Conservation (phyloP, 2,888 invertebrate species). For the Microctonus brassicae region DNA sequence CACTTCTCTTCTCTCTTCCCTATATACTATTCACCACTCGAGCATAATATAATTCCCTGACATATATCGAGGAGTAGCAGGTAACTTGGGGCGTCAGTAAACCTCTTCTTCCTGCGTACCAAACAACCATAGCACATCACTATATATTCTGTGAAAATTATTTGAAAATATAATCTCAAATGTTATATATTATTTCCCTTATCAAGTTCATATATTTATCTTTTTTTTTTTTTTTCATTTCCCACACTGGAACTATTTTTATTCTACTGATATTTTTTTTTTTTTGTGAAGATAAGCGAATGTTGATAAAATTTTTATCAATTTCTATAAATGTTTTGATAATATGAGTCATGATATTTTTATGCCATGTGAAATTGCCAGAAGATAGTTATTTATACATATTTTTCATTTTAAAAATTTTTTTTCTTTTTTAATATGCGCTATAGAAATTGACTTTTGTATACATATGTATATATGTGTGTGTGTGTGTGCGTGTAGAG, state of each 20-base stretch:
- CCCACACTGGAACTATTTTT: too few species aligned
- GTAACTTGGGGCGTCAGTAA: slow-evolving; percentile 34
- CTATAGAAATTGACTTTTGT: neutral
- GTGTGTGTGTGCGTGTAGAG: too few species aligned
- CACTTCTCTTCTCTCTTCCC: neutral
- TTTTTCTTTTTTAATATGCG: too few species aligned
- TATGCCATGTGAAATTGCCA: neutral
- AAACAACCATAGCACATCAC: neutral
- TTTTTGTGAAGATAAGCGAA: too few species aligned
- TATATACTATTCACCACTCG: slow-evolving; percentile 32
- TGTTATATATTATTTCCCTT: neutral
- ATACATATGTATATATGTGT: neutral
- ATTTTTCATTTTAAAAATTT: neutral
- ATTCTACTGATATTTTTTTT: too few species aligned
- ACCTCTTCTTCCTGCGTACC: slow-evolving; percentile 23
- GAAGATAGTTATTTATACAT: neutral
- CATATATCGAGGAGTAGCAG: slow-evolving; percentile 24
- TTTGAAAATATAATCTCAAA: neutral
- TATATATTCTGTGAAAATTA: neutral
- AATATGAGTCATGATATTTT: too few species aligned
- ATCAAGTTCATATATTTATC: neutral
- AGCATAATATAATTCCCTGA: slow-evolving; percentile 28
- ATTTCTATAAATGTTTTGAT: too few species aligned
- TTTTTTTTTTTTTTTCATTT: too few species aligned
- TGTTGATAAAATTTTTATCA: too few species aligned